Conservation (phyloP, 2,113 vertebrate genomes). For the Naja naja region DNA sequence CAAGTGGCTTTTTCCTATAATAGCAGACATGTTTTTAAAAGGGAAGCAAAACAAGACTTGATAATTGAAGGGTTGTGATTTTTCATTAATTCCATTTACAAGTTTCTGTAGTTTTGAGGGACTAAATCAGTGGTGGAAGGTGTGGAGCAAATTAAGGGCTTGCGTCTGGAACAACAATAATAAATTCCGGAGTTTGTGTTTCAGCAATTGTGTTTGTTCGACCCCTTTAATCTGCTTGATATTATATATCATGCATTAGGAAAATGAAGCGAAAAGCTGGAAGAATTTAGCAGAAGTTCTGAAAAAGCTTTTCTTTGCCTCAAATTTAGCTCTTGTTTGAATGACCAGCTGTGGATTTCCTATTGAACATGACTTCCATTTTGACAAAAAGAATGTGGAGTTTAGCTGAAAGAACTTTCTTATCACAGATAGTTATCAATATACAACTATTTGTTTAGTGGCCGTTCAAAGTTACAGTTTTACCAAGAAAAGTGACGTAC, state of each 20-base stretch:
- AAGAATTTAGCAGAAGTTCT: background rate
- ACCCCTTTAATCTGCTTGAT: background rate
- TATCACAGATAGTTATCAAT: background rate
- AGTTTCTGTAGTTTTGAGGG: slow-evolving; percentile 31
- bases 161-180: slow-evolving; percentile 30
- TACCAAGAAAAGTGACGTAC: background rate
- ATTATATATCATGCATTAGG: fast-evolving
- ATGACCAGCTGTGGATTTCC: background rate
- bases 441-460: background rate
- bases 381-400: background rate
- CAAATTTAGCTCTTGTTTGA: background rate
- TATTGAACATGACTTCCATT: background rate
- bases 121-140: slow-evolving; percentile 35
- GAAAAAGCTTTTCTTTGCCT: background rate
- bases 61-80: slow-evolving; percentile 51
- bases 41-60: background rate
- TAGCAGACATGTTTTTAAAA: slow-evolving; percentile 49
- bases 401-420: background rate
- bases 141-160: background rate
- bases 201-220: background rate
- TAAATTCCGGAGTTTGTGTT: slow-evolving; percentile 18
- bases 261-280: background rate
- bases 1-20: slow-evolving; percentile 35
- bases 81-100: slow-evolving; percentile 38
- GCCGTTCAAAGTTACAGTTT: fast-evolving